phyloP scores from a whole-genome alignment of 1,140 invertebrate species.

The Diprion similis region DNA sequence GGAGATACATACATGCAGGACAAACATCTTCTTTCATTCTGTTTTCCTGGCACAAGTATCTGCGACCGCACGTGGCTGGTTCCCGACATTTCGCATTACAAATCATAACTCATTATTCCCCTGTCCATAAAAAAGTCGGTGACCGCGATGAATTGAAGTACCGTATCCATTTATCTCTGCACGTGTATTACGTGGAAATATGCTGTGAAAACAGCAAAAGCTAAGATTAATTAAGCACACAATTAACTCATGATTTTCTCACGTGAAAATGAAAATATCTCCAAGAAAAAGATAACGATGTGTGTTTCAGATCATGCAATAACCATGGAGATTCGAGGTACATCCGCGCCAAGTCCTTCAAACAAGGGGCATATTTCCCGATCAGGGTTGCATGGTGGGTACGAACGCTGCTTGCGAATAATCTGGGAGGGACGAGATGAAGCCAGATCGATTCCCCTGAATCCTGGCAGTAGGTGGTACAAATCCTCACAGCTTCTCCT shows the following conservation, averaged over 20 bases:
- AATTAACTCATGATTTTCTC: too few relatives aligned
- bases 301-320: background rate
- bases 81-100: background rate
- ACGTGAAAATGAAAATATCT: too few relatives aligned
- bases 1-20: background rate
- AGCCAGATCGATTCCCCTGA: background rate
- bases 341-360: background rate
- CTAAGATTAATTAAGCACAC: too few relatives aligned
- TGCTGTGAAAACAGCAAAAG: too few relatives aligned
- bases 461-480: background rate
- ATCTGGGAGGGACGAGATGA: background rate
- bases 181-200: too few relatives aligned
- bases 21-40: background rate
- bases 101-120: background rate
- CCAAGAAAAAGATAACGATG: background rate
- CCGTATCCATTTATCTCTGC: too few relatives aligned
- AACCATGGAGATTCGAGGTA: background rate
- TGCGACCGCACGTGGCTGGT: background rate
- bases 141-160: too few relatives aligned
- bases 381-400: slow-evolving; percentile 1
- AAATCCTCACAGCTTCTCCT: background rate
- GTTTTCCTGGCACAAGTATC: background rate
- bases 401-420: background rate
- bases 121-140: too few relatives aligned
- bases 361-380: slow-evolving; percentile 2